Evolutionary conservation across 2,888 invertebrate genomes (phyloP).

Genomic region (Diarsia rubi): DNA sequence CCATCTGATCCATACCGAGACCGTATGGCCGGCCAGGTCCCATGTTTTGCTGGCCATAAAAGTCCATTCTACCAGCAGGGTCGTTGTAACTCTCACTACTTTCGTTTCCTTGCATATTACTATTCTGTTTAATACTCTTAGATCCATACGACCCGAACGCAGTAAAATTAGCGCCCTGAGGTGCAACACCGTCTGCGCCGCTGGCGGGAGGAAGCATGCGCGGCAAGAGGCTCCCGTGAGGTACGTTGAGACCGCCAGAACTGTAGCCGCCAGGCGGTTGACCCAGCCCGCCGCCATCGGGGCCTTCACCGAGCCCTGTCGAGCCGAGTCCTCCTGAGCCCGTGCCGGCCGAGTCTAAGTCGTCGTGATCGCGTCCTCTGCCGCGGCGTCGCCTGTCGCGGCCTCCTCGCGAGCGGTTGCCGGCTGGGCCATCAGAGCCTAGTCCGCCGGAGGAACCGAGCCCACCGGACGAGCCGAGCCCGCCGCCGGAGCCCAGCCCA

Average conservation of each 20-base stretch:
- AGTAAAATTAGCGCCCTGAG: conserved; percentile 86
- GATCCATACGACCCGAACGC: conserved; percentile 87
- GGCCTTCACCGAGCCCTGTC: conserved; percentile 73
- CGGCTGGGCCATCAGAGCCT: conserved; percentile 65
- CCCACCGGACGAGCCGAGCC: conserved; percentile 71
- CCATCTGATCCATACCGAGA: conserved; percentile 75
- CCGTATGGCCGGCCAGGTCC: conserved; percentile 83
- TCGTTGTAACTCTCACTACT: conserved; percentile 74
- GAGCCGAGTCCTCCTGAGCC: conserved; percentile 77
- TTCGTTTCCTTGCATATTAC: conserved; percentile 67
- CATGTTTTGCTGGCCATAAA: conserved; percentile 81
- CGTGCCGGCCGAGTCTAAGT: conserved; percentile 75
- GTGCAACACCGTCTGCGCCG: conserved; percentile 76
- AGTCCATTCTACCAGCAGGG: conserved; percentile 73
- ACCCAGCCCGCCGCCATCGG: conserved; percentile 77
- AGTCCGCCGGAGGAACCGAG: conserved; percentile 70
- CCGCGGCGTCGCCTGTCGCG: conserved; percentile 86
- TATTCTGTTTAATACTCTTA: conserved; percentile 77
- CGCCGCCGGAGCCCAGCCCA: conserved; percentile 73
- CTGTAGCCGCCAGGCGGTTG: conserved; percentile 74
- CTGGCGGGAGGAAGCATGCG: conserved; percentile 84
- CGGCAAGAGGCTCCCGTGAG: conserved; percentile 88
- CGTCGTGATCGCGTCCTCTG: conserved; percentile 84
- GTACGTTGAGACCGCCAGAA: conserved; percentile 87
- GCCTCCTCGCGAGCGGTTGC: conserved; percentile 78